Evolutionary conservation across 1,140 invertebrate genomes (phyloP), one percentile per base, ranked within the genome.

Genomic region (Macrobrachium rosenbergii): DNA sequence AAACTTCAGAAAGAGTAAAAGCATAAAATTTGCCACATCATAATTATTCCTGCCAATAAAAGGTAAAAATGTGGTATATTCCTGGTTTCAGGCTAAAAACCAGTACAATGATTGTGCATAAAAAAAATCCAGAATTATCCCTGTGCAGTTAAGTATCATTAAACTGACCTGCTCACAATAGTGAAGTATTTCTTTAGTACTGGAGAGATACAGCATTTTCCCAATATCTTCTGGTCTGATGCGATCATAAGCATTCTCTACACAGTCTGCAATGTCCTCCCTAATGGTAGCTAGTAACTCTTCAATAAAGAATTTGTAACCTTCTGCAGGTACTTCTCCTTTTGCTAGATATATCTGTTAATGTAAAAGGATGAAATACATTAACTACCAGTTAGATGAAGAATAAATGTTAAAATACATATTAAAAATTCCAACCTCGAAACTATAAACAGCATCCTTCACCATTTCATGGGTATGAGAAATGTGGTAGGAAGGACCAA

Each of bases 241-340:
- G 91, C 95, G 96, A 82, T 97, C 95, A 92, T 99, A 99, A 0
- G 98, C 98, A 92, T 97, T 98, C 92, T 99, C 98, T 91, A 99
- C 96, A 91, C 98, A 99, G 10, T 95, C 95, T 21, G 97, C 98
- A 91, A 99, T 99, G 93, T 99, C 99, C 91, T 97, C 96, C 81
- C 99, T 94, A 64, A 99, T 97, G 2, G 99, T 99, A 87, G 99
- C 96, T 52, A 99, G 92, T 12, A 99, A 93, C 90, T 98, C 98
- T 91, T 99, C 97, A 93, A 99, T 99, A 92, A 99, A 99, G 90
- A 98, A 97, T 85, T 96, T 98, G 92, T 99, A 99, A 82, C 96
- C 97, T 85, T 96, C 96, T 14, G 98, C 97, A 75, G 99, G 99
- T n/a, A 99, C 98, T 93, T 98, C 98, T 67, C 95, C 96, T 93